These are phyloP conservation scores for Protonemura montana DNA, from an alignment of 2,888 invertebrate genomes.

Conservation along the genomic window DNA sequence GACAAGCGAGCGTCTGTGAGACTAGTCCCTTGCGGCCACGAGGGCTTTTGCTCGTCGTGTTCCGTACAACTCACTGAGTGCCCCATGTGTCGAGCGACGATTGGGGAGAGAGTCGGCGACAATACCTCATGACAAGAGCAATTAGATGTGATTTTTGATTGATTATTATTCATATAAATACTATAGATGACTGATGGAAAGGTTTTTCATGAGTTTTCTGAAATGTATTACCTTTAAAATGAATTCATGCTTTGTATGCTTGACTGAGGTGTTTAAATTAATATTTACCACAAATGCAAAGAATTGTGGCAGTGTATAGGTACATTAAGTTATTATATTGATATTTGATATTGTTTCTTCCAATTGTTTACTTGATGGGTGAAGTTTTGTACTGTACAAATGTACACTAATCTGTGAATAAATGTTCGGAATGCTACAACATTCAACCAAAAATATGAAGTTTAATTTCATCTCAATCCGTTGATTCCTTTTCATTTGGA, in stretches of 20 bases:
- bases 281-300: not conserved
- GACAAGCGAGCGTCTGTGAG: conserved; percentile 78
- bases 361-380: not conserved
- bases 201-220: not conserved
- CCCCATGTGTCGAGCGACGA: conserved; percentile 83
- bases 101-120: conserved; percentile 63
- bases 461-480: no score
- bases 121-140: conserved; percentile 58
- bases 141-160: conserved; percentile 33
- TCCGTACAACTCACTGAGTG: conserved; percentile 81
- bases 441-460: not conserved
- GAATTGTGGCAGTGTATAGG: not conserved
- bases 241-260: conserved; percentile 1
- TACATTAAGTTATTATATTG: not conserved
- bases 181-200: not conserved
- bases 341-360: not conserved
- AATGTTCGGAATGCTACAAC: not conserved
- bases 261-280: not conserved
- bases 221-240: not conserved
- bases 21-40: conserved; percentile 83
- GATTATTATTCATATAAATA: no score
- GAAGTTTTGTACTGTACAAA: not conserved
- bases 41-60: conserved; percentile 86
- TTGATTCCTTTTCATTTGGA: no score
- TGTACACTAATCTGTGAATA: not conserved